Conservation (phyloP, 1,140 invertebrate genomes). For the Saxidomus purpurata region DNA sequence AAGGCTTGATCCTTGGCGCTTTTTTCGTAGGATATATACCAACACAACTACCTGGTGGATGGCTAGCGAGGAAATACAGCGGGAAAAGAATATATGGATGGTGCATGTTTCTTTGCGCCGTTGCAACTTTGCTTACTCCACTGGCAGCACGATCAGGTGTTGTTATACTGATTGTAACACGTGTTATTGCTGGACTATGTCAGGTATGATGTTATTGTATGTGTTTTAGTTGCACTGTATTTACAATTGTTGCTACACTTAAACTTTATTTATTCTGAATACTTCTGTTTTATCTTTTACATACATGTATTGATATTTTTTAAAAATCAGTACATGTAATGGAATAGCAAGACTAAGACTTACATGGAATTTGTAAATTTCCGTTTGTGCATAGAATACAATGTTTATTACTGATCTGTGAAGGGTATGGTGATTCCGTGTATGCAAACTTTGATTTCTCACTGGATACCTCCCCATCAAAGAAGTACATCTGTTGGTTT, state of each 20-base stretch:
- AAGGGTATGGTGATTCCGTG: slow-evolving; percentile 30
- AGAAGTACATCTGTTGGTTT: slow-evolving; percentile 28
- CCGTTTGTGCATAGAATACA: too few species aligned
- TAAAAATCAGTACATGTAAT: too few species aligned
- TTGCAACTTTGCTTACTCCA: slow-evolving; percentile 95
- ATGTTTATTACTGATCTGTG: not conserved
- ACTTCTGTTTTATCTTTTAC: too few species aligned
- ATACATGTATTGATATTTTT: too few species aligned
- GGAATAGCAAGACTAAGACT: too few species aligned
- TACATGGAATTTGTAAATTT: not conserved
- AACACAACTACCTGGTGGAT: slow-evolving; percentile 90
- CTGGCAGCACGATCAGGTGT: slow-evolving; percentile 87
- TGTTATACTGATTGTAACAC: not conserved
- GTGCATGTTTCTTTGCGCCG: slow-evolving; percentile 92
- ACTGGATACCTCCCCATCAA: slow-evolving; percentile 38
- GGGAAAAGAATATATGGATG: slow-evolving; percentile 93
- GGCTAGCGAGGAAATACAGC: slow-evolving; percentile 92
- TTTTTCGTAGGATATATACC: slow-evolving; percentile 86
- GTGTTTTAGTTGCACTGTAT: too few species aligned
- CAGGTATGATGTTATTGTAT: not conserved
- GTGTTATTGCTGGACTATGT: not conserved
- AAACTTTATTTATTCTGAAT: too few species aligned
- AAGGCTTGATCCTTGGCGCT: slow-evolving; percentile 82
- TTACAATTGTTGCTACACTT: too few species aligned
- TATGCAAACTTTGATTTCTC: slow-evolving; percentile 9